Percentiles rank a stretch among this genome's conserved stretches.
phyloP scores from a whole-genome alignment of 1,140 invertebrate species.

The Euwallacea fornicatus region DNA sequence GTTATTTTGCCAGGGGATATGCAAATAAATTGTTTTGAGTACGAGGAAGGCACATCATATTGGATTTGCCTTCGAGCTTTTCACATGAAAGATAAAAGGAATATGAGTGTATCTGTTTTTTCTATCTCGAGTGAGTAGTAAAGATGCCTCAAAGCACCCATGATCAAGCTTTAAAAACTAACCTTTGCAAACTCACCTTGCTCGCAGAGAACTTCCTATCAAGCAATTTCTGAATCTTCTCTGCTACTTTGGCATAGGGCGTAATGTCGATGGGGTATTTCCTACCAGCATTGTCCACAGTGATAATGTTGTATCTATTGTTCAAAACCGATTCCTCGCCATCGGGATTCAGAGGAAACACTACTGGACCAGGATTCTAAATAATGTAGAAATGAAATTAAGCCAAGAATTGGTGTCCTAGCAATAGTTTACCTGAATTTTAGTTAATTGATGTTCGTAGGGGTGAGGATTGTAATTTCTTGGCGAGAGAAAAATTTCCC shows the following conservation, averaged over 20 bases:
- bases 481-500: slow-evolving; percentile 46
- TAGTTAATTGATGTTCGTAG: slow-evolving; percentile 39
- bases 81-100: neutral
- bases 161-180: neutral
- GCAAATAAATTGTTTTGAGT: no score
- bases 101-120: neutral
- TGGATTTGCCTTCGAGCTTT: neutral
- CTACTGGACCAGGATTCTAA: slow-evolving; percentile 24
- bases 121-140: no score
- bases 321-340: slow-evolving; percentile 5
- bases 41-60: no score
- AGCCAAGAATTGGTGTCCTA: neutral
- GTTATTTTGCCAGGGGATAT: neutral
- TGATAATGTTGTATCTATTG: slow-evolving; percentile 41
- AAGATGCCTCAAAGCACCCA: neutral
- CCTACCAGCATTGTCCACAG: slow-evolving; percentile 14
- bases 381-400: neutral
- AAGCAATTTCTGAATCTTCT: slow-evolving; percentile 40
- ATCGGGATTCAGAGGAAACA: slow-evolving; percentile 12
- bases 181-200: slow-evolving; percentile 19
- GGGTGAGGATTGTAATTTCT: slow-evolving; percentile 51
- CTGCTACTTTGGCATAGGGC: slow-evolving; percentile 45
- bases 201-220: neutral
- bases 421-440: slow-evolving; percentile 14
- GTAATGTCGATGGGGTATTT: slow-evolving; percentile 42